Conservation (phyloP, 2,797 vertebrate species). For the Sphenopsis melanotis region DNA sequence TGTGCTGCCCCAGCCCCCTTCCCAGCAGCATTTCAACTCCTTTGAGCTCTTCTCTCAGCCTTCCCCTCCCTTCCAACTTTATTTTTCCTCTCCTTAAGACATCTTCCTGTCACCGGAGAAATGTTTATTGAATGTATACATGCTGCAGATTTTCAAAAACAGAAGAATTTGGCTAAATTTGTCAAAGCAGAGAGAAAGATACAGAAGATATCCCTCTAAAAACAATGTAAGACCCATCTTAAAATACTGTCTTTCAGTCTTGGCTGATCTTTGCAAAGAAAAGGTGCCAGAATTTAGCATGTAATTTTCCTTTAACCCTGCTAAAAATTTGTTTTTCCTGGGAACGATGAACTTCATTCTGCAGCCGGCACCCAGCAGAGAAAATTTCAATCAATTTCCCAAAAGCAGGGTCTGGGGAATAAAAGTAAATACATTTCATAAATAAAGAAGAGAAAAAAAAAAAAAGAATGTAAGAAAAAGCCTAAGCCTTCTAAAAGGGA, state of each 20-base stretch:
- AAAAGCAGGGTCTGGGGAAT: not conserved
- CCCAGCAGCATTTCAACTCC: not conserved
- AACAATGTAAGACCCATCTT: not conserved
- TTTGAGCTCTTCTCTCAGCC: not conserved
- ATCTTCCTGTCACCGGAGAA: not conserved
- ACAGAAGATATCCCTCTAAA: not conserved
- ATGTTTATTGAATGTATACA: not conserved
- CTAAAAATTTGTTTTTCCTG: not conserved
- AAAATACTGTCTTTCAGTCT: not conserved
- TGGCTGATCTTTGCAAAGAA: not conserved
- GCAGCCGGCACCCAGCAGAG: not conserved
- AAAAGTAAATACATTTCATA: not conserved
- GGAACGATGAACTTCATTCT: not conserved
- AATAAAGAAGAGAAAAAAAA: no score
- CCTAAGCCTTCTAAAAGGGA: not conserved
- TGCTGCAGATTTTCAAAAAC: not conserved
- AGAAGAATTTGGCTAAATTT: not conserved
- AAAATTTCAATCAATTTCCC: not conserved
- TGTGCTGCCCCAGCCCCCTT: not conserved
- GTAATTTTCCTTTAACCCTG: not conserved
- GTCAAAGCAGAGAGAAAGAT: not conserved
- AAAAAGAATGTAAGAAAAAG: rapidly evolving
- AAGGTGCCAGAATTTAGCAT: not conserved
- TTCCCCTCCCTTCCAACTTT: not conserved
- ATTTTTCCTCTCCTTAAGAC: not conserved